A percentile compares a stretch with the other conserved stretches of the same genome.
These are phyloP conservation scores for Doryteuthis pealeii DNA, from an alignment of 1,140 invertebrate genomes.

Conservation along the genomic window DNA sequence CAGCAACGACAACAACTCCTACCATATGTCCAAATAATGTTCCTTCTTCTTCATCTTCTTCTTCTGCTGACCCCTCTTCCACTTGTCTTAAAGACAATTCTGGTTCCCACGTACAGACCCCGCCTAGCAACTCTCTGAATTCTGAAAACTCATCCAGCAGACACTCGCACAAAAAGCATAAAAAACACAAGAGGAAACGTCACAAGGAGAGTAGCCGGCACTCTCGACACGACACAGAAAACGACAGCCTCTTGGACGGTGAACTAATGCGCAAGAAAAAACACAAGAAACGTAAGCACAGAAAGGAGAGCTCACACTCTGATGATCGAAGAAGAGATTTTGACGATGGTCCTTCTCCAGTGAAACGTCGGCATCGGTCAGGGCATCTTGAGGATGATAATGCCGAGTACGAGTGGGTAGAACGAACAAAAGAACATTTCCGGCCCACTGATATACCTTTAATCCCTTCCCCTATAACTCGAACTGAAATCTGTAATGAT, in stretches of 20 bases:
- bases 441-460: neutral
- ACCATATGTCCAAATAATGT: too few relatives aligned
- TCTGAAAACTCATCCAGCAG: conserved; percentile 2
- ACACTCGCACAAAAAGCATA: conserved; percentile 37
- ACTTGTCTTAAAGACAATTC: neutral
- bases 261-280: conserved; percentile 24
- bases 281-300: conserved; percentile 21
- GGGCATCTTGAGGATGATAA: neutral
- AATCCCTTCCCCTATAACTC: neutral
- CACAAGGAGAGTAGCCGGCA: conserved; percentile 30
- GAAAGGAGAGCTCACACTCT: neutral
- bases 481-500: neutral
- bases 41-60: too few relatives aligned
- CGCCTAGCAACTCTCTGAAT: neutral
- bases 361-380: neutral
- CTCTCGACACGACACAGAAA: conserved; percentile 25
- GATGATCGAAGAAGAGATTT: neutral
- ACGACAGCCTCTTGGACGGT: conserved; percentile 16
- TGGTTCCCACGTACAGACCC: neutral
- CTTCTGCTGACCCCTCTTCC: too few relatives aligned
- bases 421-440: neutral
- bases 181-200: conserved; percentile 32
- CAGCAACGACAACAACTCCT: too few relatives aligned
- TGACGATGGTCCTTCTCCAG: neutral
- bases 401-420: conserved; percentile 14